Conservation (phyloP, 2,113 vertebrate genomes). For the Numenius arquata region DNA sequence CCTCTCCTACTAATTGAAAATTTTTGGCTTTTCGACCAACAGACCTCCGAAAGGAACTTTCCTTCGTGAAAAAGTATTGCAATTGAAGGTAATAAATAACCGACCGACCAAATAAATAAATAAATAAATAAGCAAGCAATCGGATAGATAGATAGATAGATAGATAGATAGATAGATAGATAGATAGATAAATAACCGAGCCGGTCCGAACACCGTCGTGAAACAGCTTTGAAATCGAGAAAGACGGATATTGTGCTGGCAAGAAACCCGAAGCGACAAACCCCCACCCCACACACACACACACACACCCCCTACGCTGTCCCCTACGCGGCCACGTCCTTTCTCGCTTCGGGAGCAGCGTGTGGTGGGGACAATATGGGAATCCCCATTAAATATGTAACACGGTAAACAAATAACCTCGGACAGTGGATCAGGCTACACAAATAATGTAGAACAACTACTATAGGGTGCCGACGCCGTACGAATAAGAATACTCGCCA, state of each 20-base stretch:
- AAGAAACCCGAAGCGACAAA: conserved; percentile 53
- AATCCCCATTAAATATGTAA: conserved; percentile 98
- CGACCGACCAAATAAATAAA: background rate
- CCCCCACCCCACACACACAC: background rate
- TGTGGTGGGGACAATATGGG: conserved; percentile 63
- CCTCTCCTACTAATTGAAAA: conserved; percentile 49
- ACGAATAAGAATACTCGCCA: conserved; percentile 74
- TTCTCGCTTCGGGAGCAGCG: conserved; percentile 35
- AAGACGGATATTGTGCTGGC: conserved; percentile 57
- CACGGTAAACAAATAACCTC: conserved; percentile 93
- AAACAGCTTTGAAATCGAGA: conserved; percentile 53
- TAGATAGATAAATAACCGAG: conserved; percentile 29
- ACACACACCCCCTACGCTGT: background rate
- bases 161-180: background rate
- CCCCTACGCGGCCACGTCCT: conserved; percentile 43
- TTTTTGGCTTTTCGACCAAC: conserved; percentile 85
- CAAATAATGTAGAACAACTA: conserved; percentile 73
- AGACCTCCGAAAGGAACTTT: conserved; percentile 78
- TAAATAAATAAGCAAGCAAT: background rate
- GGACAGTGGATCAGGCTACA: conserved; percentile 92
- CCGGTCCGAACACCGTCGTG: conserved; percentile 34
- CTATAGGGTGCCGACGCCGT: conserved; percentile 70
- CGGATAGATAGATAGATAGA: background rate
- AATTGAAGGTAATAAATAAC: conserved; percentile 76
- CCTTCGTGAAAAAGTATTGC: conserved; percentile 55